Percentiles rank a stretch among this genome's conserved stretches.
These are phyloP conservation scores for Acleris sparsana DNA, from an alignment of 2,888 invertebrate species.

Conservation along the genomic window DNA sequence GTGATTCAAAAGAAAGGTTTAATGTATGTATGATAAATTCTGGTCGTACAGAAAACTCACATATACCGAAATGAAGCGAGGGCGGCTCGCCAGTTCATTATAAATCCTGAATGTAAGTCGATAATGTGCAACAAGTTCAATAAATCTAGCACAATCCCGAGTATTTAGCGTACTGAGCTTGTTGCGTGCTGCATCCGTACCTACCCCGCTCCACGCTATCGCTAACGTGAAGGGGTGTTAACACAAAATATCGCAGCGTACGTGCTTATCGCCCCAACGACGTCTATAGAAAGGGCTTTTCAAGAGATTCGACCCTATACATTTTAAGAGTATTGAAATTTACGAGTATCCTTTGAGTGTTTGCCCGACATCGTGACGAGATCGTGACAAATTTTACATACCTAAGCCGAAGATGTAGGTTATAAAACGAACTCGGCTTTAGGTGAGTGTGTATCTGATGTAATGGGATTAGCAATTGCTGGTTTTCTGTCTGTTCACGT, in stretches of 20 bases:
- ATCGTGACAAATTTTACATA: slow-evolving; percentile 47
- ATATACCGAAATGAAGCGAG: no score
- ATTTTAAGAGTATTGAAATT: slow-evolving; percentile 69
- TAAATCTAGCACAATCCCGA: neutral
- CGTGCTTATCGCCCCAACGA: slow-evolving; percentile 66
- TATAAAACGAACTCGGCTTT: slow-evolving; percentile 37
- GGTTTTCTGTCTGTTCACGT: neutral
- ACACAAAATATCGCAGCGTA: slow-evolving; percentile 61
- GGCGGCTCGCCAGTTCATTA: no score
- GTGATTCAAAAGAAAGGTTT: no score
- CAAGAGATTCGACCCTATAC: slow-evolving; percentile 63
- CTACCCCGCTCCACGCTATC: slow-evolving; percentile 59
- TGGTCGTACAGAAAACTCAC: no score
- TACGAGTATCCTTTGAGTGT: slow-evolving; percentile 63
- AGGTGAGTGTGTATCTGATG: slow-evolving; percentile 12
- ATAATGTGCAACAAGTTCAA: slow-evolving; percentile 16
- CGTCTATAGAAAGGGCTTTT: slow-evolving; percentile 64
- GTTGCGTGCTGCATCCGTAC: slow-evolving; percentile 51
- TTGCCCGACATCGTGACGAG: slow-evolving; percentile 51
- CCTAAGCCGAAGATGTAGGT: slow-evolving; percentile 39
- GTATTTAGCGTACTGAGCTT: neutral
- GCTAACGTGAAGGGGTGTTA: slow-evolving; percentile 50
- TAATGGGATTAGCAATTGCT: slow-evolving; percentile 7
- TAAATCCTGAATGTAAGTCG: neutral
- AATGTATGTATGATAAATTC: no score